Conservation (phyloP, 1,140 invertebrate species). For the Drosophila eugracilis region DNA sequence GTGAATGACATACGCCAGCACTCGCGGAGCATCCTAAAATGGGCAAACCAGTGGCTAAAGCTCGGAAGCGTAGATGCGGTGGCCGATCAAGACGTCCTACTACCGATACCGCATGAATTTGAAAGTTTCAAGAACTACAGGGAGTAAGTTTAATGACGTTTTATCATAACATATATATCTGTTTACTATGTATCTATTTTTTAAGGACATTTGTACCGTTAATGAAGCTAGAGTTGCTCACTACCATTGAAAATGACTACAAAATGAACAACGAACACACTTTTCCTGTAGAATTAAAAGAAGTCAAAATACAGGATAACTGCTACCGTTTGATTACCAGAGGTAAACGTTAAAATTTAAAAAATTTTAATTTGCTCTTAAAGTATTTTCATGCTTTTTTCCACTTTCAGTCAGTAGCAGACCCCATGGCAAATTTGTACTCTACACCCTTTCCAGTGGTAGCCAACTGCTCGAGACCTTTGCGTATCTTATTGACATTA, state of each 20-base stretch:
- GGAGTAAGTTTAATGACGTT: slow-evolving; percentile 37
- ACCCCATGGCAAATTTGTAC: slow-evolving; percentile 27
- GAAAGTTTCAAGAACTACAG: slow-evolving; percentile 59
- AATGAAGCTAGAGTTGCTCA: slow-evolving; percentile 72
- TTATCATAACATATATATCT: neutral
- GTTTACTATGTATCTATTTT: neutral
- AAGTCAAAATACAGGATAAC: slow-evolving; percentile 9
- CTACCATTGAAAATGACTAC: slow-evolving; percentile 61
- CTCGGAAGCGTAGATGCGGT: slow-evolving; percentile 45
- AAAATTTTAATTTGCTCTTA: neutral
- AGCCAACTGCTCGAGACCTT: slow-evolving; percentile 46
- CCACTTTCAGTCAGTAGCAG: slow-evolving; percentile 30
- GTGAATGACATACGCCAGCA: slow-evolving; percentile 51
- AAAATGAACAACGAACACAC: slow-evolving; percentile 5
- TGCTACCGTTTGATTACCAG: slow-evolving; percentile 47
- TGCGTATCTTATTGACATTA: slow-evolving; percentile 31
- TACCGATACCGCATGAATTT: slow-evolving; percentile 66
- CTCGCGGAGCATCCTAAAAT: slow-evolving; percentile 55
- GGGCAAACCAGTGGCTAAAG: slow-evolving; percentile 70
- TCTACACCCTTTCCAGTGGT: slow-evolving; percentile 52
- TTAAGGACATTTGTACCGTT: slow-evolving; percentile 65
- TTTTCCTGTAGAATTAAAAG: slow-evolving; percentile 30
- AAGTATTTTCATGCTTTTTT: neutral
- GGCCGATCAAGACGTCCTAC: slow-evolving; percentile 46
- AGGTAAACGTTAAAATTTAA: slow-evolving; percentile 27